Percentiles rank a stretch among this genome's conserved stretches.
Evolutionary conservation across 2,888 invertebrate genomes (phyloP).

Genomic region (Amblyjoppa fuscipennis): DNA sequence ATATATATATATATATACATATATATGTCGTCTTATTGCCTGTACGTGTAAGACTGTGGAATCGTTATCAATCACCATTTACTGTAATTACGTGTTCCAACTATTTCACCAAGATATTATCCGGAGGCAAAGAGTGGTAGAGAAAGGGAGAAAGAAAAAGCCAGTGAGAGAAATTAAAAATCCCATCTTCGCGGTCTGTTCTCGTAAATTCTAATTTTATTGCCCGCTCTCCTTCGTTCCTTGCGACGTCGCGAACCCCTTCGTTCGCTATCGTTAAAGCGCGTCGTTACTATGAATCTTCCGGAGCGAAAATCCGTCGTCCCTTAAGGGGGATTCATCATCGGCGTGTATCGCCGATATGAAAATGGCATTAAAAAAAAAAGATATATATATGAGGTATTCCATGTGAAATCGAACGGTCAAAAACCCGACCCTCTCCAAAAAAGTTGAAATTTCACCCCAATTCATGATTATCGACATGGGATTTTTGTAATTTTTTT

Average conservation of each 20-base stretch:
- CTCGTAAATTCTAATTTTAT: slow-evolving; percentile 32
- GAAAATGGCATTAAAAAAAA: neutral
- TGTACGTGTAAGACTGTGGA: slow-evolving; percentile 9
- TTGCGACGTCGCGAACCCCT: neutral
- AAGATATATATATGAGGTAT: neutral
- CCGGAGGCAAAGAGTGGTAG: neutral
- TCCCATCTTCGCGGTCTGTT: slow-evolving; percentile 27
- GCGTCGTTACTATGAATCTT: slow-evolving; percentile 21
- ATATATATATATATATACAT: neutral
- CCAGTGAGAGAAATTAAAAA: slow-evolving; percentile 25
- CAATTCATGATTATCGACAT: too few species aligned
- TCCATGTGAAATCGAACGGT: too few species aligned
- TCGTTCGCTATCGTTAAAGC: slow-evolving; percentile 19
- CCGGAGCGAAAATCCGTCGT: slow-evolving; percentile 1
- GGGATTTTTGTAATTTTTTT: too few species aligned
- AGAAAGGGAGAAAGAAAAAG: neutral
- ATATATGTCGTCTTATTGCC: neutral
- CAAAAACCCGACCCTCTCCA: too few species aligned
- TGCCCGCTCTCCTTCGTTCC: neutral
- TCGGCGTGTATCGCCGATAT: neutral
- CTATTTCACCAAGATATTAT: slow-evolving; percentile 12
- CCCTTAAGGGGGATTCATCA: neutral
- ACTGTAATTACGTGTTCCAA: slow-evolving; percentile 19
- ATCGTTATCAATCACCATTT: slow-evolving; percentile 27
- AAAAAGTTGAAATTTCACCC: too few species aligned